A percentile compares a stretch with the other conserved stretches of the same genome.
phyloP scores from a whole-genome alignment of 1,140 invertebrate genomes.

The Andricus grossulariae region DNA sequence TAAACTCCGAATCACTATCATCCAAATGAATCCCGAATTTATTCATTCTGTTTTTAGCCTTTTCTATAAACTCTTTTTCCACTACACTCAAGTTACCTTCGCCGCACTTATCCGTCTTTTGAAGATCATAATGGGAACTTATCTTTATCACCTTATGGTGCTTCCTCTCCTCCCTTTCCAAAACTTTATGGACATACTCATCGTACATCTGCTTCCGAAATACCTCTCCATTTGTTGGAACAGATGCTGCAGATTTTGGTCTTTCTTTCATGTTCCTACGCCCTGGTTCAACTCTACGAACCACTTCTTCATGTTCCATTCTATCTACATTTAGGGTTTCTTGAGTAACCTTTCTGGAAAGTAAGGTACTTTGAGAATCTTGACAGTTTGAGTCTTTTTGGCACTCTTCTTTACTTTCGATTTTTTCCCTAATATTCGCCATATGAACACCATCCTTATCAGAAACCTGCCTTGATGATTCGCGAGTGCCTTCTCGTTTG shows the following conservation, averaged over 20 bases:
- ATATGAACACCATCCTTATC: not conserved
- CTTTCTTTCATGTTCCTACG: slow-evolving; percentile 42
- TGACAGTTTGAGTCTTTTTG: not conserved
- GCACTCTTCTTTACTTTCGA: not conserved
- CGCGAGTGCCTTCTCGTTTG: not conserved
- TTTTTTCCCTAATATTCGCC: not conserved
- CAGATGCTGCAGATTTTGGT: slow-evolving; percentile 61
- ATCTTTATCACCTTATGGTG: slow-evolving; percentile 88
- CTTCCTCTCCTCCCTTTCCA: slow-evolving; percentile 85
- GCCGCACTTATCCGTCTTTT: slow-evolving; percentile 47
- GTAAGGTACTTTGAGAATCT: not conserved
- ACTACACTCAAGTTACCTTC: slow-evolving; percentile 77
- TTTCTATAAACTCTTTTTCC: slow-evolving; percentile 84
- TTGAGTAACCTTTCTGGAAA: slow-evolving; percentile 35
- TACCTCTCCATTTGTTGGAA: slow-evolving; percentile 78
- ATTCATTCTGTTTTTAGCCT: slow-evolving; percentile 79
- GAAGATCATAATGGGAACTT: slow-evolving; percentile 65
- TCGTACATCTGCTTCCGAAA: slow-evolving; percentile 87
- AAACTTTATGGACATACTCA: slow-evolving; percentile 87
- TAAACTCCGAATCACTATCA: slow-evolving; percentile 73
- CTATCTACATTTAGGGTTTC: slow-evolving; percentile 7
- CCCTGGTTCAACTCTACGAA: slow-evolving; percentile 6
- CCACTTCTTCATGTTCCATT: not conserved
- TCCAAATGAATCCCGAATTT: slow-evolving; percentile 79
- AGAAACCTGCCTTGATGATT: not conserved